These are phyloP conservation scores for Silurus meridionalis DNA, from an alignment of 2,113 vertebrate species.

Conservation along the genomic window DNA sequence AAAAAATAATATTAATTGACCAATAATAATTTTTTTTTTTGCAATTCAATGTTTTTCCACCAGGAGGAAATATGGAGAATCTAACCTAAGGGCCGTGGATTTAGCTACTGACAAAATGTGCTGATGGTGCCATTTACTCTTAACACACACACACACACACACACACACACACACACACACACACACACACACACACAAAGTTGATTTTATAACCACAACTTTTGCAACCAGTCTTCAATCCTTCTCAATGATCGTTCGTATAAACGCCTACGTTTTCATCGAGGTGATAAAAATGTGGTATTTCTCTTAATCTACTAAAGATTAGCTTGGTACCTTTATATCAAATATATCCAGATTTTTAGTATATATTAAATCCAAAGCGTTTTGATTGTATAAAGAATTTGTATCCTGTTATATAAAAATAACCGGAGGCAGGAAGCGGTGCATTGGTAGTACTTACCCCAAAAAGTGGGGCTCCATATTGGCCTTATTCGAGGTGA, in stretches of 20 bases:
- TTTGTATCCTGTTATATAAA: background rate
- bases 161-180: conserved; percentile 2
- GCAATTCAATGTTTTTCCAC: background rate
- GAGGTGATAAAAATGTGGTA: background rate
- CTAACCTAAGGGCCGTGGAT: too few relatives aligned
- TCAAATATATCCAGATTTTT: background rate
- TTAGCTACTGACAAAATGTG: background rate
- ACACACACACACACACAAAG: background rate
- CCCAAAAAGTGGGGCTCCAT: conserved; percentile 41
- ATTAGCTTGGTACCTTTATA: background rate
- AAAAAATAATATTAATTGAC: background rate
- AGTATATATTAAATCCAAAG: background rate
- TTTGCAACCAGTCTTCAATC: background rate
- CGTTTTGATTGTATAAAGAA: background rate
- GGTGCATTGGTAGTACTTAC: conserved; percentile 37
- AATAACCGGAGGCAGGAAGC: background rate
- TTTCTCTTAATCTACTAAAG: background rate
- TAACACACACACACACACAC: background rate
- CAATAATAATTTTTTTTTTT: background rate
- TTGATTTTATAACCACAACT: background rate
- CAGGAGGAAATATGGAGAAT: background rate
- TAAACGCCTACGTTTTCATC: background rate
- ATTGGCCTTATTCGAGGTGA: conserved; percentile 13
- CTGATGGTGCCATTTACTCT: background rate
- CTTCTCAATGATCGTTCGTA: too few relatives aligned